Conservation (phyloP, 2,888 invertebrate genomes). For the Deroplatys truncata region DNA sequence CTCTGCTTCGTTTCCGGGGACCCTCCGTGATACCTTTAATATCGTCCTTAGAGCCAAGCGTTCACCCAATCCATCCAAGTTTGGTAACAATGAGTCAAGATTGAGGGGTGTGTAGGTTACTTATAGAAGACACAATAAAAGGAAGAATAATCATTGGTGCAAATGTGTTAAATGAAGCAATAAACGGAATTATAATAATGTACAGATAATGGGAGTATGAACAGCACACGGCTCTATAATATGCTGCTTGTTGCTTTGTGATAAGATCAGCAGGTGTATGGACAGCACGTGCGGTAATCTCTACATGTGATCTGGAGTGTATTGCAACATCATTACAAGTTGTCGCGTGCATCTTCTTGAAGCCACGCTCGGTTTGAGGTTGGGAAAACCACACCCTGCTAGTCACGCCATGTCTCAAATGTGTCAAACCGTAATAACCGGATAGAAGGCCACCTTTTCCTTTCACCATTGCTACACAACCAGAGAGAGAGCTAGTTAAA, state of each 20-base stretch:
- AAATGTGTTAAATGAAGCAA: too few relatives aligned
- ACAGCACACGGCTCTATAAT: too few relatives aligned
- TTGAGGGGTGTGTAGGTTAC: too few relatives aligned
- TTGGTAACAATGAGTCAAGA: too few relatives aligned
- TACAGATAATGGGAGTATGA: too few relatives aligned
- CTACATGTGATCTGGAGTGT: not conserved
- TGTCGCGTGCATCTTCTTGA: not conserved
- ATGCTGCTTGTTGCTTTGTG: not conserved
- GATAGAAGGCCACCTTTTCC: not conserved
- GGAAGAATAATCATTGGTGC: too few relatives aligned
- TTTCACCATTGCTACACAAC: not conserved
- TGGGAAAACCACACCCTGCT: not conserved
- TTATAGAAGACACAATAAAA: too few relatives aligned
- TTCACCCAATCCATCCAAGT: too few relatives aligned
- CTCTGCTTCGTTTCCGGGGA: too few relatives aligned
- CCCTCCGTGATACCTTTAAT: too few relatives aligned
- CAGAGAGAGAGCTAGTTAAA: not conserved
- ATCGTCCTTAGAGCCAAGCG: too few relatives aligned
- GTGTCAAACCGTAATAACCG: not conserved
- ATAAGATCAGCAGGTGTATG: not conserved
- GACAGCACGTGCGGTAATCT: not conserved
- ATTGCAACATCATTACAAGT: not conserved
- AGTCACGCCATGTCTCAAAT: not conserved
- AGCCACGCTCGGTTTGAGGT: not conserved
- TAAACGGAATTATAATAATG: too few relatives aligned